These are phyloP conservation scores for Orgyia antiqua DNA, from an alignment of 2,888 invertebrate species.

Conservation along the genomic window DNA sequence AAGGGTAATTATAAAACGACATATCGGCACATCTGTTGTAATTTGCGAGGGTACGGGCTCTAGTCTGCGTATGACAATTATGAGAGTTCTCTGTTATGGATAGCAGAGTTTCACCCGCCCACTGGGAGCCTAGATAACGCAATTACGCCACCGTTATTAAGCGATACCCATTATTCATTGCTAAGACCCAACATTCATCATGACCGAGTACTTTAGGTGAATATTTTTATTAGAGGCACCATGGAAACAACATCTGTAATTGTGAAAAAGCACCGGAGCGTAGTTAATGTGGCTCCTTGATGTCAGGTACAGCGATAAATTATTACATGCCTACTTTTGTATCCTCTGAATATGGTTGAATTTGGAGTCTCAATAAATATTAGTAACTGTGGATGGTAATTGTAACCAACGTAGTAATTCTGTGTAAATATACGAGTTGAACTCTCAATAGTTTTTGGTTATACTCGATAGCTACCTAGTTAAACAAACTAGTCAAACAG, in stretches of 20 bases:
- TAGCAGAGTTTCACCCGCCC: conserved; percentile 49
- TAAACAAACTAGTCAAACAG: no score
- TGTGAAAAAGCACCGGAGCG: conserved; percentile 16
- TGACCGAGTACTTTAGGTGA: conserved; percentile 21
- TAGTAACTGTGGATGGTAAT: background rate
- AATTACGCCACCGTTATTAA: conserved; percentile 69
- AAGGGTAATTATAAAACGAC: conserved; percentile 14
- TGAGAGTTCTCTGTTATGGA: conserved; percentile 62
- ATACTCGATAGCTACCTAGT: no score
- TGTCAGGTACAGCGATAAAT: conserved; percentile 9
- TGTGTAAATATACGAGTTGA: no score
- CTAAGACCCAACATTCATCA: conserved; percentile 52
- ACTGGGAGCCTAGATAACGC: conserved; percentile 62
- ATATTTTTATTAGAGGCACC: conserved; percentile 32
- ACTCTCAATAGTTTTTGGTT: no score
- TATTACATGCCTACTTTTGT: conserved; percentile 5
- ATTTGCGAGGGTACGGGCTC: conserved; percentile 13
- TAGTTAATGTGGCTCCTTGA: conserved; percentile 18
- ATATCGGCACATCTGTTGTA: conserved; percentile 29
- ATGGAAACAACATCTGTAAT: conserved; percentile 29
- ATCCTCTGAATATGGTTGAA: conserved; percentile 1
- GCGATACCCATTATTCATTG: conserved; percentile 65
- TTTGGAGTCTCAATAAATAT: conserved; percentile 4
- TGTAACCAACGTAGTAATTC: no score
- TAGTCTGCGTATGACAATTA: conserved; percentile 62